phyloP scores from a whole-genome alignment of 2,888 invertebrate species.

The Drosophila leonis region DNA sequence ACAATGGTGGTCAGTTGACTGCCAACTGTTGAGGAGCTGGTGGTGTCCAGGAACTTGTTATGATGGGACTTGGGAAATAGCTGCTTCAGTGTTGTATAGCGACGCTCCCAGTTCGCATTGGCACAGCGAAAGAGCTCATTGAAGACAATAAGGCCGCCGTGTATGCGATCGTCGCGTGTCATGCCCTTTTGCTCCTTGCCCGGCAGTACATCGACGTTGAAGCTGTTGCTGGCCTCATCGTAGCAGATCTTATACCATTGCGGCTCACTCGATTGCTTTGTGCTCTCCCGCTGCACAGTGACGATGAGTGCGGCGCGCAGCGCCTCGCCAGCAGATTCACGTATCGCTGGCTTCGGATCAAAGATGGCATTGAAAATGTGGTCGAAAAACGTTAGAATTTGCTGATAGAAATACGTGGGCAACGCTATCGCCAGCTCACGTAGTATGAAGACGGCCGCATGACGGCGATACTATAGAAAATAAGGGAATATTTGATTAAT shows the following conservation, averaged over 20 bases:
- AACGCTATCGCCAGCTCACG: slow-evolving; percentile 97
- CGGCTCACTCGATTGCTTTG: slow-evolving; percentile 94
- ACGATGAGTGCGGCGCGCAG: slow-evolving; percentile 97
- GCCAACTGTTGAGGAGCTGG: slow-evolving; percentile 53
- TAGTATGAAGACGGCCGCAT: slow-evolving; percentile 96
- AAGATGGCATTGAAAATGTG: slow-evolving; percentile 96
- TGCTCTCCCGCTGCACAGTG: slow-evolving; percentile 97
- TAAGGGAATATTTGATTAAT: neutral
- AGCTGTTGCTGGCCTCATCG: slow-evolving; percentile 93
- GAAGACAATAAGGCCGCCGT: slow-evolving; percentile 95
- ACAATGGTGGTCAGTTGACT: slow-evolving; percentile 80
- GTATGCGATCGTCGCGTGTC: slow-evolving; percentile 95
- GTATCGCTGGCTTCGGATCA: slow-evolving; percentile 95
- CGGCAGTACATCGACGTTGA: slow-evolving; percentile 87
- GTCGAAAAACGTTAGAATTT: slow-evolving; percentile 96
- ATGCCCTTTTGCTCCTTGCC: slow-evolving; percentile 90
- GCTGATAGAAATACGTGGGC: slow-evolving; percentile 98
- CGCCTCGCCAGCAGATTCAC: slow-evolving; percentile 97
- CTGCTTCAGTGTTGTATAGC: slow-evolving; percentile 90
- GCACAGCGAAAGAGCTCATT: slow-evolving; percentile 97
- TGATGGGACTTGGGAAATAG: slow-evolving; percentile 84
- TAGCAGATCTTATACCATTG: slow-evolving; percentile 97
- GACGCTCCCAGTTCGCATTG: slow-evolving; percentile 94
- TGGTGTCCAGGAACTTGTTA: slow-evolving; percentile 71
- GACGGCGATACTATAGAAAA: slow-evolving; percentile 89